Conservation (phyloP, 2,797 vertebrate species). For the Sebastes nivosus region DNA sequence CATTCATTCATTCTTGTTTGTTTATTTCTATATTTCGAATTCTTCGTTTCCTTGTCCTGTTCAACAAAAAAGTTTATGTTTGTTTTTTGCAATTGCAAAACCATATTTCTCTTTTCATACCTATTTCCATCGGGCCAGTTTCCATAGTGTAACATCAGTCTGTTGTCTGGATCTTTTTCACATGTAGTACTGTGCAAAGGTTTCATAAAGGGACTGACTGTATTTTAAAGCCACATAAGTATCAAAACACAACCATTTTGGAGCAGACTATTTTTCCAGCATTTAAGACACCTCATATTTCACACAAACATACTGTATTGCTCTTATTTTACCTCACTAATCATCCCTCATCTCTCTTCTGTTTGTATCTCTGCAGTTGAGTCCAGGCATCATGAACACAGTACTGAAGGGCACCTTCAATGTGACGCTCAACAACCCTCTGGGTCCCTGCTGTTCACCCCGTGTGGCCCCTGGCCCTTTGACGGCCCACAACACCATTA, state of each 20-base stretch:
- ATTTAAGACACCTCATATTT: background rate
- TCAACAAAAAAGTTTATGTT: background rate
- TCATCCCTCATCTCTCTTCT: conserved; percentile 1
- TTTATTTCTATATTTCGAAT: background rate
- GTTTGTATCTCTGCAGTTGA: conserved; percentile 62
- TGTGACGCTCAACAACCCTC: conserved; percentile 70
- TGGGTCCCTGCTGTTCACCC: conserved; percentile 18
- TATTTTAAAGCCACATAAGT: background rate
- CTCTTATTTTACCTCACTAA: background rate
- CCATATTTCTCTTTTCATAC: background rate
- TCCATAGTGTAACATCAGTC: background rate
- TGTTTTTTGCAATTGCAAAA: background rate
- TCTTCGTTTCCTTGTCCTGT: background rate
- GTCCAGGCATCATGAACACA: conserved; percentile 71
- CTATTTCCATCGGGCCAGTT: background rate
- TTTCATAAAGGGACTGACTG: background rate
- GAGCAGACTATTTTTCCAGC: background rate
- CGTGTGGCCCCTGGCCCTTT: background rate
- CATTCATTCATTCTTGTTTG: background rate
- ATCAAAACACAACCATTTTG: background rate
- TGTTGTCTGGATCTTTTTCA: background rate
- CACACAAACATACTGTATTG: background rate
- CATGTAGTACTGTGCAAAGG: background rate
- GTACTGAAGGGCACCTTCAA: conserved; percentile 81
- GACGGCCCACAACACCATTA: conserved; percentile 8